Base-by-base conservation (phyloP, 2,797 vertebrate genomes). In the Coregonus ussuriensis region DNA sequence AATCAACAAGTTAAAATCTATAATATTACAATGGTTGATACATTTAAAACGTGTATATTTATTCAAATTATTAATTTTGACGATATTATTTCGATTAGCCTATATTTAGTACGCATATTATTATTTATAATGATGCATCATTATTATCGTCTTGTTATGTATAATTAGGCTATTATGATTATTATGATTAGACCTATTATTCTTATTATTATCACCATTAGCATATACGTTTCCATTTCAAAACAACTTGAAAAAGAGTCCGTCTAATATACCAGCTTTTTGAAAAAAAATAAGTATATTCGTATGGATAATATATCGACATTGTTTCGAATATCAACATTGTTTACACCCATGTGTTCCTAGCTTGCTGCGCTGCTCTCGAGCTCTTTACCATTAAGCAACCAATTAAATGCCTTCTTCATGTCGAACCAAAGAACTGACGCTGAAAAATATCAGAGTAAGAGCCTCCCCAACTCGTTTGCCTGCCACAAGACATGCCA, bases 391-490 rank as follows among this genome's bases (percentile, higher is more conserved):
- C 59, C 65, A 79, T 71, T 71, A 69, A 37, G 67, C 77, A 71
- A 74, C 51, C 51, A 47, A 25, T 53, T 77, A 71, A 59, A 62
- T 62, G 65, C n/a, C 25, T 59, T 16, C 54, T 69, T 21, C 75
- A 77, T 81, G 75, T 74, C 67, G 79, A 63, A 74, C 72, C 66
- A 31, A 21, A 71, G 41, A 53, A 31, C 53, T 62, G 75, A 74
- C 62, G 33, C 72, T 69, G 72, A 63, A 63, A 65, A 77, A 71
- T 56, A 33, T 35, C 53, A 14, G 15, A 41, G 68, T 71, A 77
- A 70, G 68, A 37, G 25, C 37, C 68, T 70, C 35, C 33, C 35
- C 47, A 37, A 56, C 13, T n/a, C 18, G 41, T 29, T 31, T 52
- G 14, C 63, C 29, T 67, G 41, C 6, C 29, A 47, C 5, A 53